phyloP scores from a whole-genome alignment of 2,888 invertebrate genomes.

The Aethes cnicana region DNA sequence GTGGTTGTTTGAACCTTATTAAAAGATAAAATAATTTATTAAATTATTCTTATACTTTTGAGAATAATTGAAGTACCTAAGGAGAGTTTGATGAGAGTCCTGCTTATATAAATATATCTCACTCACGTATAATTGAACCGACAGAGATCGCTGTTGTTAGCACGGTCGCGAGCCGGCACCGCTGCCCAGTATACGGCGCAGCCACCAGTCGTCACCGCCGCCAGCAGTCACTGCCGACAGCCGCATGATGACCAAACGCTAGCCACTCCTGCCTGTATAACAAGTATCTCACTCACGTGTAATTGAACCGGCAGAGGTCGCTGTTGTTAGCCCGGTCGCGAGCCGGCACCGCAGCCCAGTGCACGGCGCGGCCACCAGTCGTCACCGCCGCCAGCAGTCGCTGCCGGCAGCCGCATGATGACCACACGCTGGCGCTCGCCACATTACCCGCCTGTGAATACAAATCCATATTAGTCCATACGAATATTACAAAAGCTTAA shows the following conservation, averaged over 20 bases:
- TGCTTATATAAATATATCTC: too few species aligned
- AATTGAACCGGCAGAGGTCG: conserved; percentile 75
- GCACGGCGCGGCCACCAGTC: conserved; percentile 84
- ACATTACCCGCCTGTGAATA: conserved; percentile 82
- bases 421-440: conserved; percentile 84
- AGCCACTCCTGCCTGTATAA: too few species aligned
- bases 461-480: background rate
- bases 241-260: conserved; percentile 86
- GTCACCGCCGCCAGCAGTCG: conserved; percentile 85
- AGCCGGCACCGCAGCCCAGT: conserved; percentile 84
- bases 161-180: conserved; percentile 68
- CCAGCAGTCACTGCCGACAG: conserved; percentile 83
- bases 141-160: conserved; percentile 78
- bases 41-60: too few species aligned
- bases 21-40: too few species aligned
- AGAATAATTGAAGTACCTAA: too few species aligned
- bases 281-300: too few species aligned
- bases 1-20: too few species aligned
- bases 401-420: conserved; percentile 85
- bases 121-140: conserved; percentile 77
- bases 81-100: too few species aligned
- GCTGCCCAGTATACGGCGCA: conserved; percentile 86
- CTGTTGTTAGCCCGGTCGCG: conserved; percentile 71
- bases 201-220: conserved; percentile 85
- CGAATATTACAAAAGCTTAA: background rate